A percentile compares a stretch with the other conserved stretches of the same genome.
Conservation (phyloP, 2,797 vertebrate species). For the Sebastes vulpes region DNA sequence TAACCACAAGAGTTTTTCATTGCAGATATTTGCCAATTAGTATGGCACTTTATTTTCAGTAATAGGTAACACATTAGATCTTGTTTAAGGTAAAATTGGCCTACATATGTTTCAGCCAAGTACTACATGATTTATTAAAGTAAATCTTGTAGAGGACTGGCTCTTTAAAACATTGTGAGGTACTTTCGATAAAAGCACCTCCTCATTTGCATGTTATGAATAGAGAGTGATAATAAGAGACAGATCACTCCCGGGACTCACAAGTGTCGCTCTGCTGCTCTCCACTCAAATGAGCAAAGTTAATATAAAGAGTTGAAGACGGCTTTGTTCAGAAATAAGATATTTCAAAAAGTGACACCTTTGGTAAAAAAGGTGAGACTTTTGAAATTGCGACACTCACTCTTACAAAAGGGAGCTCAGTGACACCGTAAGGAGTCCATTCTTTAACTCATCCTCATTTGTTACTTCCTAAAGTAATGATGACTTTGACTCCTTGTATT, state of each 20-base stretch:
- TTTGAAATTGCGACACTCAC: not conserved
- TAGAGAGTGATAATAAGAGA: slow-evolving; percentile 31
- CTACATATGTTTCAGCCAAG: not conserved
- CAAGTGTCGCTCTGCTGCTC: slow-evolving; percentile 30
- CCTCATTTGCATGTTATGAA: slow-evolving; percentile 48
- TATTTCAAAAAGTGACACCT: slow-evolving; percentile 2
- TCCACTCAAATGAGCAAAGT: slow-evolving; percentile 14
- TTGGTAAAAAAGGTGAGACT: not conserved
- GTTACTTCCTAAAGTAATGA: not conserved
- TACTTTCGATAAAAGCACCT: slow-evolving; percentile 24
- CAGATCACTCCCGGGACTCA: slow-evolving; percentile 16
- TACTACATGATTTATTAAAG: not conserved
- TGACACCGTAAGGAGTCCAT: not conserved
- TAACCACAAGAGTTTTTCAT: not conserved
- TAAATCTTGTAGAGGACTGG: not conserved
- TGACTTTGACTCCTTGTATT: not conserved
- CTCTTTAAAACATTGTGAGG: not conserved
- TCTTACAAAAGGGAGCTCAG: not conserved
- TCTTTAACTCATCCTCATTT: not conserved
- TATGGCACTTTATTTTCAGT: too few relatives aligned
- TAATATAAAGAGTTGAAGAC: slow-evolving; percentile 9
- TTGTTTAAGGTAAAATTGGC: not conserved
- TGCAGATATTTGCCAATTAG: not conserved
- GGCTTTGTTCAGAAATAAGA: slow-evolving; percentile 36
- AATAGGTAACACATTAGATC: not conserved